Evolutionary conservation across 2,113 vertebrate genomes (phyloP).

Genomic region (Gallinago undulata): DNA sequence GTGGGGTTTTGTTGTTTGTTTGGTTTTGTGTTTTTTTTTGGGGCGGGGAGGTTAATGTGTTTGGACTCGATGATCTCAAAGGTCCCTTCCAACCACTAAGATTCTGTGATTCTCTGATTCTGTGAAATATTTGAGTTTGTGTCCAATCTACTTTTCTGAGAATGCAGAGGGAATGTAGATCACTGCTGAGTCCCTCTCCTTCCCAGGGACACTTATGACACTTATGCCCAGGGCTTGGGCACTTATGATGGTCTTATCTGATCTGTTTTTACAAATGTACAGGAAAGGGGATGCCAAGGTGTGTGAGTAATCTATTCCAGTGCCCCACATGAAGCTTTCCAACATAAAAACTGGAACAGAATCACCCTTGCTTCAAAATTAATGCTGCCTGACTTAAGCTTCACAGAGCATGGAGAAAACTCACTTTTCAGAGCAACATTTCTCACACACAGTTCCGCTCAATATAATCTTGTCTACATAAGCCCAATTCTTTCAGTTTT

Average conservation of each 20-base stretch:
- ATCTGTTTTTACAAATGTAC: not conserved
- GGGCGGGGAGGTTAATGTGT: too few species aligned
- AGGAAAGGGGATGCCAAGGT: not conserved
- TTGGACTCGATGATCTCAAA: too few species aligned
- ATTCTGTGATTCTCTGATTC: too few species aligned
- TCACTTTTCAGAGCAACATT: not conserved
- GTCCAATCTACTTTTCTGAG: not conserved
- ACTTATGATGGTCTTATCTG: not conserved
- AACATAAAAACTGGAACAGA: not conserved
- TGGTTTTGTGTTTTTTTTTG: too few species aligned
- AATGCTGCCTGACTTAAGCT: not conserved
- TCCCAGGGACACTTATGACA: not conserved
- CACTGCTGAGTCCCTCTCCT: not conserved
- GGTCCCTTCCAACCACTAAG: too few species aligned
- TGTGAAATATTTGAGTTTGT: not conserved
- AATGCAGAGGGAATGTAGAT: not conserved
- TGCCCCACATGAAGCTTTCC: not conserved
- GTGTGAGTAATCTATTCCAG: not conserved
- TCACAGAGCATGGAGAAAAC: not conserved
- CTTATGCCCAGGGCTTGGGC: not conserved
- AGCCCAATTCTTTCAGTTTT: not conserved
- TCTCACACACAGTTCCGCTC: not conserved
- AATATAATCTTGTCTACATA: not conserved
- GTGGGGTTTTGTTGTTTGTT: too few species aligned
- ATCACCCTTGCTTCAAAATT: not conserved